phyloP scores from a whole-genome alignment of 1,140 invertebrate species.

The Drosophila pruinosa region DNA sequence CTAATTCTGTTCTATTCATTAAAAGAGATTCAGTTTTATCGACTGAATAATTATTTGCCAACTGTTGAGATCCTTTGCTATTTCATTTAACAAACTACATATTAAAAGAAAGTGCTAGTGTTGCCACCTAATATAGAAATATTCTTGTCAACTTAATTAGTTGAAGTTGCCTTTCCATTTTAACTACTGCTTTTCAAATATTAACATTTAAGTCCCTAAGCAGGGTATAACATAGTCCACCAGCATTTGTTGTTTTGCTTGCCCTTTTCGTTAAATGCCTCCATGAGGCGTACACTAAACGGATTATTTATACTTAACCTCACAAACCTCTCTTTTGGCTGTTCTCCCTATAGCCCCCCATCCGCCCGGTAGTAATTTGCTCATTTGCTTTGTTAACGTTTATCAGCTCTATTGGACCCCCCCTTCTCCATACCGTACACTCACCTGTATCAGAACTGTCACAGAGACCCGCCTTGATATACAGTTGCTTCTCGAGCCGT shows the following conservation, averaged over 20 bases:
- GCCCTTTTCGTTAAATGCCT: not conserved
- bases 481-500: constrained; percentile 89
- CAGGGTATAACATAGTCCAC: not conserved
- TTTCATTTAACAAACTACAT: too few relatives aligned
- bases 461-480: constrained; percentile 86
- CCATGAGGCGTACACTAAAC: constrained; percentile 52
- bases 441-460: constrained; percentile 83
- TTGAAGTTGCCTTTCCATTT: too few relatives aligned
- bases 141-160: too few relatives aligned
- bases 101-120: not conserved
- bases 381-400: constrained; percentile 37
- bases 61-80: not conserved
- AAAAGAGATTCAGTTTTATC: not conserved
- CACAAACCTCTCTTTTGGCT: constrained; percentile 8
- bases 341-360: not conserved
- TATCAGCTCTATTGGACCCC: constrained; percentile 47
- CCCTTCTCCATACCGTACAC: not conserved
- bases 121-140: too few relatives aligned
- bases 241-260: not conserved
- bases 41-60: not conserved
- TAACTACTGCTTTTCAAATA: not conserved
- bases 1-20: not conserved
- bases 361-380: constrained; percentile 14
- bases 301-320: constrained; percentile 79
- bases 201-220: too few relatives aligned